A percentile compares a stretch with the other conserved stretches of the same genome.
Evolutionary conservation across 37 sponge, comb jelly and placozoan genomes (phyloP).

Genomic region (Cliona cf. orientalis): DNA sequence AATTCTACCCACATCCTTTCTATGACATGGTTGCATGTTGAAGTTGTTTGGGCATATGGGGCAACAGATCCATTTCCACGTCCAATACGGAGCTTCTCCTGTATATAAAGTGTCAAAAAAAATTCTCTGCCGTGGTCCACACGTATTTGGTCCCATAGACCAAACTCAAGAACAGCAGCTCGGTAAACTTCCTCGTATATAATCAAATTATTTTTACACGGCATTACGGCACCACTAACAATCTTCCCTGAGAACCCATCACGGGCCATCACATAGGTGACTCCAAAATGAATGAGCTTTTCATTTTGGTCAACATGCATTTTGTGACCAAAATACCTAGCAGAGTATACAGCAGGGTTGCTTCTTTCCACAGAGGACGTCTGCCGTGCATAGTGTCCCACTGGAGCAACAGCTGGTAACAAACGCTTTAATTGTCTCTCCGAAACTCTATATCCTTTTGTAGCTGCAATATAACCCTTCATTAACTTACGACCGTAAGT

Average conservation of each 20-base stretch:
- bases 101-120: conserved; percentile 2
- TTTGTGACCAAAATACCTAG: conserved; percentile 13
- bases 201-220: conserved; percentile 16
- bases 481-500: conserved; percentile 29
- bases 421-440: conserved; percentile 2
- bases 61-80: background rate
- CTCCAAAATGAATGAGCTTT: too few species aligned
- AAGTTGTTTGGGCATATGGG: conserved; percentile 16
- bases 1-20: conserved; percentile 36
- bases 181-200: conserved; percentile 27
- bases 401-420: background rate
- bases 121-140: conserved; percentile 50
- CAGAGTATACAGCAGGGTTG: background rate
- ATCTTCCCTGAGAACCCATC: conserved; percentile 38
- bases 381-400: background rate
- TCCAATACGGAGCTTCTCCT: conserved; percentile 5
- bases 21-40: conserved; percentile 11
- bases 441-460: background rate
- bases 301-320: conserved; percentile 32
- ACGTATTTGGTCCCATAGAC: conserved; percentile 47
- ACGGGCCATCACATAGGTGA: conserved; percentile 5
- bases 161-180: conserved; percentile 15
- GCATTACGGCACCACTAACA: conserved; percentile 24
- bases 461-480: conserved; percentile 22
- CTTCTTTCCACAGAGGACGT: background rate